A percentile compares a stretch with the other conserved stretches of the same genome.
These are phyloP conservation scores for Elephas maximus DNA, from an alignment of 2,113 vertebrate genomes.

Conservation along the genomic window DNA sequence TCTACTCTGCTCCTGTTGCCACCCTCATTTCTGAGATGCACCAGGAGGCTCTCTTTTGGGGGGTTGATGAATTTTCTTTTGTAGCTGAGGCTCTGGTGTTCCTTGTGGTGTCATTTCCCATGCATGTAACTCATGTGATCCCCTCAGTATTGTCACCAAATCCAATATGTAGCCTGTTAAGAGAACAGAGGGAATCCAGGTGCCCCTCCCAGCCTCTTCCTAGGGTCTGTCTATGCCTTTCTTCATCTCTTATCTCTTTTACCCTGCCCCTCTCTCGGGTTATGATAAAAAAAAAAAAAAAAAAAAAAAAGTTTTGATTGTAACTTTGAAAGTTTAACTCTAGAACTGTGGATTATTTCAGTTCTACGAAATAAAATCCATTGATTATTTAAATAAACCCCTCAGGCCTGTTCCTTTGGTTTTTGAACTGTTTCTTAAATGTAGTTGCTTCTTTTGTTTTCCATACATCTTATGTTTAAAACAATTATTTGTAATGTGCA, in stretches of 20 bases:
- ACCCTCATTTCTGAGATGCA: background rate
- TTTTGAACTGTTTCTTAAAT: background rate
- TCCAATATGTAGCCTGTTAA: background rate
- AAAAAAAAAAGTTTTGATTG: constrained; percentile 18
- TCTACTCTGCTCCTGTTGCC: background rate
- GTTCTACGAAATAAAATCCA: constrained; percentile 75
- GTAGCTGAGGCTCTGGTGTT: background rate
- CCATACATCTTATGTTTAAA: background rate
- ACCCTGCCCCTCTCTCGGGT: constrained; percentile 38
- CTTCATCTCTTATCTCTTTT: background rate
- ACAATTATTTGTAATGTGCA: background rate
- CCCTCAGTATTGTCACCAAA: background rate
- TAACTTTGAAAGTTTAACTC: constrained; percentile 63
- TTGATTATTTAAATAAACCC: constrained; percentile 61
- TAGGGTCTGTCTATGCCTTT: background rate
- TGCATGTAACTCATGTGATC: too few species aligned
- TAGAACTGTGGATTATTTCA: constrained; percentile 58
- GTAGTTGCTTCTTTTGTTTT: background rate
- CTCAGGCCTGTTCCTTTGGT: constrained; percentile 57
- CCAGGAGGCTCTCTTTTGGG: background rate
- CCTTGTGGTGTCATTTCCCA: background rate
- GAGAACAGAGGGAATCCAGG: background rate
- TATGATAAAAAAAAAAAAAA: constrained; percentile 54
- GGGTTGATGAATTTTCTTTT: background rate
- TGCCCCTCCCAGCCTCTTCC: background rate